Conservation (phyloP, 2,888 invertebrate species). For the Exocentrus adspersus region DNA sequence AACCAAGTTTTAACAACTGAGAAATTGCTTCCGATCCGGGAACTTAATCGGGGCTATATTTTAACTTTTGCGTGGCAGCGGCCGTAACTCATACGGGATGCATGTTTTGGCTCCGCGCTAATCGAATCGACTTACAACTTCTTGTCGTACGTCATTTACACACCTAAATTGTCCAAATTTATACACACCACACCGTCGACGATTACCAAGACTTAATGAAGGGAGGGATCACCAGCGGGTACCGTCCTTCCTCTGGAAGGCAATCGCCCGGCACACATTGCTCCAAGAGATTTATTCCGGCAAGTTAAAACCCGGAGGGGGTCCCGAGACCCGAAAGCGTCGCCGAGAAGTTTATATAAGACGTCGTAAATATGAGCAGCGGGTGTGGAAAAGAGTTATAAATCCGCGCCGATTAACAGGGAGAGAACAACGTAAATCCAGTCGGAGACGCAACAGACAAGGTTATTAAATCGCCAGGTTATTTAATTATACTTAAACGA, state of each 20-base stretch:
- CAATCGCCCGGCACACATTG: slow-evolving; percentile 36
- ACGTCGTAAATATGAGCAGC: slow-evolving; percentile 40
- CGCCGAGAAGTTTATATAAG: slow-evolving; percentile 39
- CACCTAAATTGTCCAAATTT: too few relatives aligned
- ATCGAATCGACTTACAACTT: too few relatives aligned
- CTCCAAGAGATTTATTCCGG: slow-evolving; percentile 36
- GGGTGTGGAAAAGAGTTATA: slow-evolving; percentile 37
- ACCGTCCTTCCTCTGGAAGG: slow-evolving; percentile 29
- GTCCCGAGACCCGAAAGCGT: slow-evolving; percentile 27
- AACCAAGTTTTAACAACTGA: slow-evolving; percentile 45
- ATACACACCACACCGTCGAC: too few relatives aligned
- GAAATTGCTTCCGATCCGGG: slow-evolving; percentile 36
- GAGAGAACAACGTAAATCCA: too few relatives aligned
- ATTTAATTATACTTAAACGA: too few relatives aligned
- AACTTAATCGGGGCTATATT: slow-evolving; percentile 41
- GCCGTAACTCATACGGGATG: slow-evolving; percentile 35
- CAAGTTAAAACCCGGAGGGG: slow-evolving; percentile 36
- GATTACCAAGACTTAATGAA: slow-evolving; percentile 35
- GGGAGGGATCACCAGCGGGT: slow-evolving; percentile 28
- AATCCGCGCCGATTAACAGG: slow-evolving; percentile 12
- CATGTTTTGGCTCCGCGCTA: not conserved
- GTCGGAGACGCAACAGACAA: too few relatives aligned
- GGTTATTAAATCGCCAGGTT: too few relatives aligned
- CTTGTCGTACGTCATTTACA: too few relatives aligned
- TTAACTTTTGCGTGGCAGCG: slow-evolving; percentile 24